These are phyloP conservation scores for Acrocera orbiculus DNA, from an alignment of 2,888 invertebrate species.

Conservation along the genomic window DNA sequence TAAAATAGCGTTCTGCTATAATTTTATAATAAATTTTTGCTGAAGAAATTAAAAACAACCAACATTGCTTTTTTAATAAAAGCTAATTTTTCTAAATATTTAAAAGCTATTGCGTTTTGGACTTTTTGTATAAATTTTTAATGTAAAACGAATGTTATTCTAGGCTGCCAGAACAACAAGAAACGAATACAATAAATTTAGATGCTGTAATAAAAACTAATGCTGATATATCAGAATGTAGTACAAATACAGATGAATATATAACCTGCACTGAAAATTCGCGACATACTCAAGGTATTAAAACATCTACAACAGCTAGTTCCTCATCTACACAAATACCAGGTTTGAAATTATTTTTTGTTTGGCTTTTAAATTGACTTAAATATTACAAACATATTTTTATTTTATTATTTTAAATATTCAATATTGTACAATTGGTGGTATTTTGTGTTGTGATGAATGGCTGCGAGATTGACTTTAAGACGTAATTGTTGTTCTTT, in stretches of 20 bases:
- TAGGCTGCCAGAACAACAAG: slow-evolving; percentile 12
- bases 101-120: not conserved
- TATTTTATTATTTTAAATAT: too few relatives aligned
- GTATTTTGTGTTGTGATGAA: slow-evolving; percentile 28
- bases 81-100: not conserved
- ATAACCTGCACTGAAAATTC: slow-evolving; percentile 70
- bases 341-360: slow-evolving; percentile 23
- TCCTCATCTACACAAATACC: slow-evolving; percentile 33
- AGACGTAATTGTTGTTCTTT: too few relatives aligned
- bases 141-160: not conserved
- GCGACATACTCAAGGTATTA: slow-evolving; percentile 38
- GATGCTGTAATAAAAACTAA: slow-evolving; percentile 51
- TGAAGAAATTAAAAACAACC: too few relatives aligned
- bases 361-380: not conserved
- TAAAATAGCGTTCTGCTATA: too few relatives aligned
- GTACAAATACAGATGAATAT: slow-evolving; percentile 68
- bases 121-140: not conserved
- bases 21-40: too few relatives aligned
- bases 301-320: slow-evolving; percentile 32
- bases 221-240: slow-evolving; percentile 74
- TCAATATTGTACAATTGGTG: too few relatives aligned
- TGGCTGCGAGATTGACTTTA: slow-evolving; percentile 17
- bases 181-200: too few relatives aligned
- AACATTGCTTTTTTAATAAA: too few relatives aligned
- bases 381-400: not conserved